phyloP scores from a whole-genome alignment of 2,797 vertebrate species.

The Neostethus bicornis region DNA sequence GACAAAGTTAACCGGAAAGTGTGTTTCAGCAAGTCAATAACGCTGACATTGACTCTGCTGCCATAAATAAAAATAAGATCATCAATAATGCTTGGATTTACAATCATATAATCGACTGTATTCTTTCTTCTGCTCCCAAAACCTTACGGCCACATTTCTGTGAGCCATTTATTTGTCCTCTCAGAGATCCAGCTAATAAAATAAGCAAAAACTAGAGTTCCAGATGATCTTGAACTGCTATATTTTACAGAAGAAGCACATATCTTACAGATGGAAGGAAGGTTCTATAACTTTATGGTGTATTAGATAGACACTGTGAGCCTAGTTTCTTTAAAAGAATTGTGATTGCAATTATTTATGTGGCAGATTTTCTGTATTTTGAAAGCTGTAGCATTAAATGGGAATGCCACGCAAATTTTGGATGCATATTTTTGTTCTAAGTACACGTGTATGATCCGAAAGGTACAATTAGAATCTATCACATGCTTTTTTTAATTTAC shows the following conservation, averaged over 20 bases:
- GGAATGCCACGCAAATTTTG: slow-evolving; percentile 54
- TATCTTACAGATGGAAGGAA: slow-evolving; percentile 73
- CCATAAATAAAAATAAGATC: slow-evolving; percentile 14
- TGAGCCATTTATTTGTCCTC: slow-evolving; percentile 44
- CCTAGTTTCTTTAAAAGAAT: slow-evolving; percentile 74
- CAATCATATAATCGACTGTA: slow-evolving; percentile 39
- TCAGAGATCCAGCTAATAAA: slow-evolving; percentile 61
- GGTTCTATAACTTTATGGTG: slow-evolving; percentile 73
- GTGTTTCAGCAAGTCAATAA: slow-evolving; percentile 48
- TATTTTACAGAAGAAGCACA: slow-evolving; percentile 79
- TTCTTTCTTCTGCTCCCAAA: slow-evolving; percentile 35
- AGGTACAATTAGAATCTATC: slow-evolving; percentile 46
- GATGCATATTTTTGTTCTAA: slow-evolving; percentile 55
- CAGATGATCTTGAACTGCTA: slow-evolving; percentile 58
- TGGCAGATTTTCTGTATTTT: slow-evolving; percentile 67
- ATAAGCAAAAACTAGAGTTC: slow-evolving; percentile 70
- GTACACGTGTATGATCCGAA: slow-evolving; percentile 22
- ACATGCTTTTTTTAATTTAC: slow-evolving; percentile 32
- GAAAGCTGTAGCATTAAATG: slow-evolving; percentile 61
- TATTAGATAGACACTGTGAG: slow-evolving; percentile 81
- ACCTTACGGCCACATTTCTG: slow-evolving; percentile 24
- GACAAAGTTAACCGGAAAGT: slow-evolving; percentile 55
- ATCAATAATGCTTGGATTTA: slow-evolving; percentile 29
- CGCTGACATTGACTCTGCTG: slow-evolving; percentile 23
- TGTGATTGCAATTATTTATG: slow-evolving; percentile 64